These are phyloP conservation scores for Drosophila paranaensis DNA, from an alignment of 2,888 invertebrate genomes.

Conservation along the genomic window DNA sequence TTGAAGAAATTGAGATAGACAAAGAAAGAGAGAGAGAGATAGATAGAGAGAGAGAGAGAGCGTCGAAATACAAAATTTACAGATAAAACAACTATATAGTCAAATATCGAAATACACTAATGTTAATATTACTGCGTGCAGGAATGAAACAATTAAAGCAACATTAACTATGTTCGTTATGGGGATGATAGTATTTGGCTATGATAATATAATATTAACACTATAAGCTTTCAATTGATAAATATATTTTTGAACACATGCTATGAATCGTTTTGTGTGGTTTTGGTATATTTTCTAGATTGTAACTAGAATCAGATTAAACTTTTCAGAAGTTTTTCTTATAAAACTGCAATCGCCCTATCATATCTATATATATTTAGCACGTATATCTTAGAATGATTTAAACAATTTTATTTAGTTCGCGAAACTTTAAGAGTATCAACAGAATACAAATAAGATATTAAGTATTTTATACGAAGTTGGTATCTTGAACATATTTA, in stretches of 20 bases:
- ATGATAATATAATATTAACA: neutral
- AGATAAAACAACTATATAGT: conserved; percentile 16
- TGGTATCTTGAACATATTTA: too few species aligned
- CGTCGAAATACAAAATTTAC: conserved; percentile 20
- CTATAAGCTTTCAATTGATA: neutral
- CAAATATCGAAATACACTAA: conserved; percentile 3
- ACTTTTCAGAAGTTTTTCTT: too few species aligned
- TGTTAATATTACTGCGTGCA: conserved; percentile 16
- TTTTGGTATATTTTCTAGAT: neutral
- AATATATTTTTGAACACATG: neutral
- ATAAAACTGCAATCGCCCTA: too few species aligned
- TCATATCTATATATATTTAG: too few species aligned
- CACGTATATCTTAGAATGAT: too few species aligned
- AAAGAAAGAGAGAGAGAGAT: neutral
- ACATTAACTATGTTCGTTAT: conserved; percentile 2
- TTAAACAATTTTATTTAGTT: too few species aligned
- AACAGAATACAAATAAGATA: neutral
- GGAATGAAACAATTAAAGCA: conserved; percentile 30
- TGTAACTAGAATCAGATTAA: neutral
- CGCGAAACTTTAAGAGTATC: too few species aligned
- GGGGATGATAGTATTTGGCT: neutral
- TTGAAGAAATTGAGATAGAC: conserved; percentile 45
- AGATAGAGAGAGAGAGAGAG: conserved; percentile 11
- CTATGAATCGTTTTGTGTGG: neutral
- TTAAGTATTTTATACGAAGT: neutral